Evolutionary conservation across 2,113 vertebrate genomes (phyloP).

Genomic region (Tiliqua scincoides): DNA sequence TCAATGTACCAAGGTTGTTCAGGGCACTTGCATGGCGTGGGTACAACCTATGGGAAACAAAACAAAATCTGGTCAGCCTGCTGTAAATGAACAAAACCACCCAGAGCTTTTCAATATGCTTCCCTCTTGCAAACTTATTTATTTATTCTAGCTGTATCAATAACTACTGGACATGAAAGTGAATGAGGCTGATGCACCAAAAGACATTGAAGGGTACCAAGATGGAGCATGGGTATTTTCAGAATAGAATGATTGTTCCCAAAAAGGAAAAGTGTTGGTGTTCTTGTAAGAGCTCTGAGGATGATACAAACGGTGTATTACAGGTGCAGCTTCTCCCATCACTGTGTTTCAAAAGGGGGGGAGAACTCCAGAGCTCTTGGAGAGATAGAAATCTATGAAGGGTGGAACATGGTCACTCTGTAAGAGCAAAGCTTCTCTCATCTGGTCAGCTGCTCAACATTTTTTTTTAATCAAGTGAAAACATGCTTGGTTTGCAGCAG

Average conservation of each 20-base stretch:
- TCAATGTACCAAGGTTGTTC: slow-evolving; percentile 95
- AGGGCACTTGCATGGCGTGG: slow-evolving; percentile 94
- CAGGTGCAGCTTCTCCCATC: neutral
- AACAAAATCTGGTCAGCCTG: neutral
- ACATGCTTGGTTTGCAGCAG: too few relatives aligned
- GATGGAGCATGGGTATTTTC: neutral
- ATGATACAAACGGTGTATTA: neutral
- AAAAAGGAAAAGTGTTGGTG: neutral
- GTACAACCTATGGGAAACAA: slow-evolving; percentile 81
- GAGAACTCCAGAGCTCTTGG: neutral
- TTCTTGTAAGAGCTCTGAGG: neutral
- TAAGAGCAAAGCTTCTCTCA: neutral
- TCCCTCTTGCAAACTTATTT: neutral
- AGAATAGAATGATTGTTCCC: too few relatives aligned
- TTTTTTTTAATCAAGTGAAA: neutral
- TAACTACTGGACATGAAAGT: neutral
- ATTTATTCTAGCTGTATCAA: neutral
- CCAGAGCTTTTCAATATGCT: neutral
- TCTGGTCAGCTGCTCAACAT: too few relatives aligned
- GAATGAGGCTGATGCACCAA: neutral
- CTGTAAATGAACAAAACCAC: slow-evolving; percentile 2
- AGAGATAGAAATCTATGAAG: neutral
- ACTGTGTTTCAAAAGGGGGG: neutral
- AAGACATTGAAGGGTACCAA: neutral
- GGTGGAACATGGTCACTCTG: neutral